Base-by-base conservation (phyloP, 2,888 invertebrate species). In the Strigamia crassipes region DNA sequence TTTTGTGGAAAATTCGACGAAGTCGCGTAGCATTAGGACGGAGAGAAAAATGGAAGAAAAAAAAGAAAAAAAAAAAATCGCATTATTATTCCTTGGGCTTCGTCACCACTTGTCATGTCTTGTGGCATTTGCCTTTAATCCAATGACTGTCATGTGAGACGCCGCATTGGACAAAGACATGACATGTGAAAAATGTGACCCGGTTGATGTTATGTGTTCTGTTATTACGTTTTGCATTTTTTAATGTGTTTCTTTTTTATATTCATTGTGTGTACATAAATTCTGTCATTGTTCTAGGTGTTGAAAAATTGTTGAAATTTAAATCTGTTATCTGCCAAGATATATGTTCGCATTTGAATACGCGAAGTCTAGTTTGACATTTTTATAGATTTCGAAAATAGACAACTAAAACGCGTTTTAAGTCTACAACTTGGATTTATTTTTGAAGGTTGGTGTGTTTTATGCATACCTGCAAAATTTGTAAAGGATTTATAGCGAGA, bases 141-240 rank as follows among this genome's bases (percentile, higher is more conserved):
- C 73, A 27, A 73, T 73, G 73, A 73, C 73, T 73, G 73, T 31
- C 73, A 73, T 73, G 27, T 73, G 73, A 73, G 73, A 73, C 73
- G 73, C 73, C 73, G 73, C 73, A 73, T 15, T 73, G 73, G 31
- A 73, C 73, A 73, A 73, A 73, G 73, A 73, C 73, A 73, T 73
- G 73, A 73, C 73, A 73, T 31, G 31, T 73, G 73, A 73, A 73
- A 73, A 73, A 73, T 73, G 73, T 73, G 73, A 73, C 73, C 31
- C 31, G 73, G 12, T 73, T 73, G 31, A 73, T 73, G 73, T 31
- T 73, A 73, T 27, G 31, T 27, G 31, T 27, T 31, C 8, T 27
- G 31, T 73, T 27, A 31, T 31, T 13, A 27, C 73, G 13, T 27
- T 56, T 73, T 73, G 73, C 27, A 73, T 31, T 56, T 56, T 56